Percentiles rank a stretch among this genome's conserved stretches.
These are phyloP conservation scores for Rynchops niger DNA, from an alignment of 2,113 vertebrate genomes.

Conservation along the genomic window DNA sequence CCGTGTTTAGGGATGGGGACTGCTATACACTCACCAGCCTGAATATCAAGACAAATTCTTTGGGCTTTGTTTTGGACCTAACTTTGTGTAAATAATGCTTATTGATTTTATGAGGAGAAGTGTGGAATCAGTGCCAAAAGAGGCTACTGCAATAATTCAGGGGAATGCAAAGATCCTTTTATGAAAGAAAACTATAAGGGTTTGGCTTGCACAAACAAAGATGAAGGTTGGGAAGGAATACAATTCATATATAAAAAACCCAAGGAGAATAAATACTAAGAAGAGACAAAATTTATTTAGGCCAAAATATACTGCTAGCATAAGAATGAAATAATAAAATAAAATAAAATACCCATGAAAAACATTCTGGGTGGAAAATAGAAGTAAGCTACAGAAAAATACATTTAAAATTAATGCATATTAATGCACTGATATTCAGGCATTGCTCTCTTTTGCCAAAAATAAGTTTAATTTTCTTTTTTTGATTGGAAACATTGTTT, in stretches of 20 bases:
- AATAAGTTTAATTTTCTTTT: not conserved
- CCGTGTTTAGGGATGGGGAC: not conserved
- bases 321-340: not conserved
- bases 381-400: not conserved
- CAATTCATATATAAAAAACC: not conserved
- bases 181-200: not conserved
- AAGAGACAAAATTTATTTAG: not conserved
- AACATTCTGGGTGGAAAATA: not conserved
- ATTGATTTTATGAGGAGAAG: not conserved
- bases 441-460: not conserved
- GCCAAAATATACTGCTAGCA: not conserved
- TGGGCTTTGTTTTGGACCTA: not conserved
- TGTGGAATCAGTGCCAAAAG: not conserved
- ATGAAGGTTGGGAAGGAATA: not conserved
- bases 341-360: not conserved
- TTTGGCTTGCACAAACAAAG: not conserved
- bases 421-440: not conserved
- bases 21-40: not conserved
- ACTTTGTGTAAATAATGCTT: not conserved
- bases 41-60: not conserved
- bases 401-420: not conserved
- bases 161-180: not conserved
- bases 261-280: not conserved
- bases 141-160: not conserved
- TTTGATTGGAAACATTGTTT: not conserved